Base-by-base conservation (phyloP, 2,113 vertebrate genomes). In the Chamaea fasciata region DNA sequence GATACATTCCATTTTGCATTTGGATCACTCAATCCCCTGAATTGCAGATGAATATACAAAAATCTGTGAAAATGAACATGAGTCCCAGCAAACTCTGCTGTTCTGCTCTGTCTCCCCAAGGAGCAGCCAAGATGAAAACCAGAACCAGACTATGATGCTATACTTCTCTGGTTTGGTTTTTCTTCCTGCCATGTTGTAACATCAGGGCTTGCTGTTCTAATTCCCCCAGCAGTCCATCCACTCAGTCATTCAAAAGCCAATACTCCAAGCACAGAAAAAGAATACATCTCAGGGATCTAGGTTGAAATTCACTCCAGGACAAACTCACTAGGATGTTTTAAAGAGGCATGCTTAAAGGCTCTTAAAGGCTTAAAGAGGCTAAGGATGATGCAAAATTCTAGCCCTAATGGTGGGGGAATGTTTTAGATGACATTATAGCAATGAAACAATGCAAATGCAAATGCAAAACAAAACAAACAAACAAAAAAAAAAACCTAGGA, bases 61-160 rank as follows among this genome's bases (percentile, higher is more conserved):
- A 92, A 73, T 33, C 82, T 83, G 22, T 88, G 63, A 94, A 95
- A 94, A 85, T 22, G 7, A 87, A 70, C 57, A 56, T 15, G 37
- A 35, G 50, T 70, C 74, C 75, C 78, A 88, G 75, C 11, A 91
- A 81, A 69, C 15, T 89, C 56, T 83, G 78, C n/a, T 95, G 14
- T 69, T 90, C 49, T 64, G 31, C 33, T 80, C 28, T 49, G 27
- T 80, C 52, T 76, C 26, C 21, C 68, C 27, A 20, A 89, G 63
- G 46, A 91, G 53, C 10, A 77, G 47, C 59, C 41, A 87, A 83
- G 87, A 96, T 26, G 59, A 91, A 91, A 97, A 85, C 26, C 94
- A 95, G 94, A 95, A 90, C n/a, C 84, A 92, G 50, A 53, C 4
- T 69, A 52, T 33, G 19, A 83, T 65, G 63, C 24, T 92, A 6